These are phyloP conservation scores for Lordiphosa clarofinis DNA, from an alignment of 1,140 invertebrate genomes.

Conservation along the genomic window DNA sequence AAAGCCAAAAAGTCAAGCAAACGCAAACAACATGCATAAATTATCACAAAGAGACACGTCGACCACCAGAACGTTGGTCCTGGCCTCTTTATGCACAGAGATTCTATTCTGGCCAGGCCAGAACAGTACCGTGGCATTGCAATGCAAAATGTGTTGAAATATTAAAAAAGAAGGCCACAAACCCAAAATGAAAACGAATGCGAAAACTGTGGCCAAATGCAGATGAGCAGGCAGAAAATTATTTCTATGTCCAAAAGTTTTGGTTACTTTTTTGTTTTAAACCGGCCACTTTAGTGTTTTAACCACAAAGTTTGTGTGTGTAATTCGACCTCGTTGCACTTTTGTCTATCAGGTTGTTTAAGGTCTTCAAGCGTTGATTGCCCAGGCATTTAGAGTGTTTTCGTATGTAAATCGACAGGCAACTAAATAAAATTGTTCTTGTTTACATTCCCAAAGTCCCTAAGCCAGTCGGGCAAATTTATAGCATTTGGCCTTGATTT, in stretches of 20 bases:
- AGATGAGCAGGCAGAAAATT: conserved; percentile 63
- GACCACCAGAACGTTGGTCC: conserved; percentile 28
- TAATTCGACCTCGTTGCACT: conserved; percentile 62
- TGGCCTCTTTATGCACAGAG: conserved; percentile 2
- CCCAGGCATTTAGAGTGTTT: conserved; percentile 42
- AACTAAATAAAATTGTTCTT: conserved; percentile 35
- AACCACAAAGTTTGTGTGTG: conserved; percentile 66
- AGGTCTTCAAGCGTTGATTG: conserved; percentile 42
- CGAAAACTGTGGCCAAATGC: conserved; percentile 64
- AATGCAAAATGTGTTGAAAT: conserved; percentile 72
- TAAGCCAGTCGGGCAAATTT: background rate
- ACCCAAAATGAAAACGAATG: conserved; percentile 26
- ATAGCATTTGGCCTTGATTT: too few relatives aligned
- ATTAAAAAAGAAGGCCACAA: conserved; percentile 59
- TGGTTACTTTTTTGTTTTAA: conserved; percentile 56
- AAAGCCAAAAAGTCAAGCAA: conserved; percentile 64
- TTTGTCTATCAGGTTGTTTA: conserved; percentile 63
- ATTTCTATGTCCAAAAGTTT: conserved; percentile 56
- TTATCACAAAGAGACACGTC: conserved; percentile 58
- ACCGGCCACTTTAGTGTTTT: conserved; percentile 71
- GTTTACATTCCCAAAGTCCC: background rate
- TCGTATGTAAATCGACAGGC: conserved; percentile 56
- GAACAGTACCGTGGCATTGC: conserved; percentile 24
- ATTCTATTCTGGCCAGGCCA: background rate
- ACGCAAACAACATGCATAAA: conserved; percentile 74